Conservation (phyloP, 2,888 invertebrate genomes). For the Herminia tarsipennalis region DNA sequence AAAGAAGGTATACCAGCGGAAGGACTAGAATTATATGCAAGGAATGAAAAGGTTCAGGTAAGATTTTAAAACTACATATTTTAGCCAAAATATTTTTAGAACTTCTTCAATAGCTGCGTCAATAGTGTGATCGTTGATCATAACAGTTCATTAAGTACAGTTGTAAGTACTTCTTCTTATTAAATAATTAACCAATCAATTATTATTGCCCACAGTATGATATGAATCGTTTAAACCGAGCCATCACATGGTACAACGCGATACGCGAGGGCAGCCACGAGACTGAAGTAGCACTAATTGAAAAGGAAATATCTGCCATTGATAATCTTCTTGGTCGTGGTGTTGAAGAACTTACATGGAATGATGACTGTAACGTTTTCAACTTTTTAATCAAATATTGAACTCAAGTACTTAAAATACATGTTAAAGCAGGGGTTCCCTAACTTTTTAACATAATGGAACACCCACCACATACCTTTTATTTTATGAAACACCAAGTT, state of each 20-base stretch:
- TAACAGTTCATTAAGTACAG: too few species aligned
- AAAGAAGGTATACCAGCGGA: slow-evolving; percentile 87
- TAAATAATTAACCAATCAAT: too few species aligned
- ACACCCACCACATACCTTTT: too few species aligned
- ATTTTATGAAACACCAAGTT: too few species aligned
- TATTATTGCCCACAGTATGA: slow-evolving; percentile 67
- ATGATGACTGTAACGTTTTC: slow-evolving; percentile 88
- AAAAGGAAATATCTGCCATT: slow-evolving; percentile 90
- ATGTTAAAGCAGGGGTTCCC: too few species aligned
- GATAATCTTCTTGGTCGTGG: slow-evolving; percentile 89
- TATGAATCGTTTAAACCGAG: slow-evolving; percentile 85
- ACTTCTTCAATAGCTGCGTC: too few species aligned
- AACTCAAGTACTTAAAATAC: background rate
- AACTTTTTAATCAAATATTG: background rate
- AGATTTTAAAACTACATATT: background rate
- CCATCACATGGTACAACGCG: slow-evolving; percentile 93
- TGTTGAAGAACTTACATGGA: slow-evolving; percentile 91
- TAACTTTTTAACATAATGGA: too few species aligned
- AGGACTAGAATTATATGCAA: slow-evolving; percentile 87
- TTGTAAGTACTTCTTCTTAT: too few species aligned
- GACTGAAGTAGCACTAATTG: slow-evolving; percentile 92
- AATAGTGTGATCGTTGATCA: too few species aligned
- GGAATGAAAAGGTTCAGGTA: slow-evolving; percentile 89
- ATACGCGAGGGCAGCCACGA: slow-evolving; percentile 89
- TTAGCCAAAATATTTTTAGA: too few species aligned